Conservation (phyloP, 2,797 vertebrate genomes). For the Accipiter badius region DNA sequence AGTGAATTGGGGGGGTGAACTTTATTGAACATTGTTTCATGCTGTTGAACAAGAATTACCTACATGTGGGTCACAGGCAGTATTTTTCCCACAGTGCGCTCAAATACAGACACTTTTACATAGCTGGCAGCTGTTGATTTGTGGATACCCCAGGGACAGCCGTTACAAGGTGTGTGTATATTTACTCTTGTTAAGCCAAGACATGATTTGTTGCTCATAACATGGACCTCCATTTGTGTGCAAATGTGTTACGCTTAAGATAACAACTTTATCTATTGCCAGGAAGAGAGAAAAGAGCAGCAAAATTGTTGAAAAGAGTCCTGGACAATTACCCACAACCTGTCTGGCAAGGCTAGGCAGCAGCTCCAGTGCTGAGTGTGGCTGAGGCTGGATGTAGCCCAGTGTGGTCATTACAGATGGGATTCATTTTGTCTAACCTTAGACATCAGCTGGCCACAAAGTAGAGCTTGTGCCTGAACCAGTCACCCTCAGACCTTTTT, state of each 20-base stretch:
- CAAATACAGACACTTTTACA: neutral
- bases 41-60: neutral
- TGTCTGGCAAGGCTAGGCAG: neutral
- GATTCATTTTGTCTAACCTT: neutral
- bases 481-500: neutral
- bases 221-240: neutral
- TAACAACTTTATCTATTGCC: neutral
- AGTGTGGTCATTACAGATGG: neutral
- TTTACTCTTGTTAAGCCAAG: neutral
- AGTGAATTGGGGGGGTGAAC: neutral
- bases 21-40: neutral
- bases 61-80: neutral
- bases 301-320: neutral
- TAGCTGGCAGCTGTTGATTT: constrained; percentile 3
- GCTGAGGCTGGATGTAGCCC: neutral
- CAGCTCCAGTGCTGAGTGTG: neutral
- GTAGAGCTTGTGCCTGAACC: neutral
- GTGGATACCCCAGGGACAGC: neutral
- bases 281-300: neutral
- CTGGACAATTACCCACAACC: neutral
- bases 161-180: neutral
- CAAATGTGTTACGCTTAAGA: neutral
- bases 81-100: neutral
- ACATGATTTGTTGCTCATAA: neutral
- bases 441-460: neutral